These are phyloP conservation scores for Odontomachus brunneus DNA, from an alignment of 1,140 invertebrate species.

Conservation along the genomic window DNA sequence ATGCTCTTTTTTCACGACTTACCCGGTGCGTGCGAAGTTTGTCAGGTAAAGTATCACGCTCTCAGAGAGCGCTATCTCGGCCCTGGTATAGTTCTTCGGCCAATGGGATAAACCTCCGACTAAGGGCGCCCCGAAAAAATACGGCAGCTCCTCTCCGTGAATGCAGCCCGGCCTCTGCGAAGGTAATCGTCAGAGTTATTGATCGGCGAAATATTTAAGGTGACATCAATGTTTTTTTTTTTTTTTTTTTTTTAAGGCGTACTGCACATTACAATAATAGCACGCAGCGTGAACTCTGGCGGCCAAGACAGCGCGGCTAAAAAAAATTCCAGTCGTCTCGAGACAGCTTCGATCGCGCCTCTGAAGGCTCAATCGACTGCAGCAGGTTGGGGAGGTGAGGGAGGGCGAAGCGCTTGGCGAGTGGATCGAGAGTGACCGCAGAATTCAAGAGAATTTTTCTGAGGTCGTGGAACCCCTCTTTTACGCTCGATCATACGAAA, in stretches of 20 bases:
- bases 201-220: background rate
- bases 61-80: slow-evolving; percentile 95
- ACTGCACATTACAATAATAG: no score
- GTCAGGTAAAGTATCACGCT: slow-evolving; percentile 97
- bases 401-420: background rate
- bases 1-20: slow-evolving; percentile 83
- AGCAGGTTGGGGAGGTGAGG: no score
- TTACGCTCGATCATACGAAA: slow-evolving; percentile 36
- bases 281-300: no score
- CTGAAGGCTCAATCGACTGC: slow-evolving; percentile 16
- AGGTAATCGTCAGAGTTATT: slow-evolving; percentile 33
- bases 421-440: background rate
- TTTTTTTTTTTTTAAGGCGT: no score
- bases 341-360: background rate
- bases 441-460: slow-evolving; percentile 43
- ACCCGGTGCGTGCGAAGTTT: slow-evolving; percentile 99
- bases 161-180: slow-evolving; percentile 93
- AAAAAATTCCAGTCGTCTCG: background rate
- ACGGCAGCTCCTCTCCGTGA: slow-evolving; percentile 96
- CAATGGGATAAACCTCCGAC: slow-evolving; percentile 94
- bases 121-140: slow-evolving; percentile 93
- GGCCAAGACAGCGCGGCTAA: no score
- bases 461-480: background rate
- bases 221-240: no score
- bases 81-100: slow-evolving; percentile 94